phyloP scores from a whole-genome alignment of 2,888 invertebrate genomes.

The Sphaerophoria rueppellii region DNA sequence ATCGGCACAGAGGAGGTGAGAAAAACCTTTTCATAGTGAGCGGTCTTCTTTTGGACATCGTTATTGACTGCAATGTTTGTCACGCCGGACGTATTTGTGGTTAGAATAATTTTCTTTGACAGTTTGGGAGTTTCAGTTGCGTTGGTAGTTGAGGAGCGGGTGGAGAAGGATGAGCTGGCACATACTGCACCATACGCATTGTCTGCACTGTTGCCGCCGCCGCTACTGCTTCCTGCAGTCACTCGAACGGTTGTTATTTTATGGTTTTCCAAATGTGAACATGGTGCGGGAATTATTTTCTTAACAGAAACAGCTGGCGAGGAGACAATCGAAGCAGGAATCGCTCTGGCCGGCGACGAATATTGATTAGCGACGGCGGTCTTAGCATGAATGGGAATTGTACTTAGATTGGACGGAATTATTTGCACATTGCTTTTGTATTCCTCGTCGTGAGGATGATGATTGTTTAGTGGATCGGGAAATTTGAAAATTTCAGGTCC shows the following conservation, averaged over 20 bases:
- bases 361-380: slow-evolving; percentile 77
- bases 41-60: slow-evolving; percentile 68
- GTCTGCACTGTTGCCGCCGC: slow-evolving; percentile 29
- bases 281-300: slow-evolving; percentile 69
- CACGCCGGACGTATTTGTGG: slow-evolving; percentile 80
- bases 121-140: slow-evolving; percentile 77
- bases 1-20: slow-evolving; percentile 79
- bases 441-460: slow-evolving; percentile 74
- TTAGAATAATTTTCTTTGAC: slow-evolving; percentile 80
- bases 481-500: slow-evolving; percentile 80
- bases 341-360: slow-evolving; percentile 77
- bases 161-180: slow-evolving; percentile 62
- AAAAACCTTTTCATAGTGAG: slow-evolving; percentile 81
- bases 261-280: slow-evolving; percentile 74
- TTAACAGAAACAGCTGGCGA: slow-evolving; percentile 75
- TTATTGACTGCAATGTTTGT: slow-evolving; percentile 81
- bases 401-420: slow-evolving; percentile 82
- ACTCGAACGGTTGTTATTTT: slow-evolving; percentile 81
- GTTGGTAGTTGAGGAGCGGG: no score
- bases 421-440: slow-evolving; percentile 82
- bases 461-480: slow-evolving; percentile 76
- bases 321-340: slow-evolving; percentile 60
- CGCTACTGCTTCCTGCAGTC: slow-evolving; percentile 68
- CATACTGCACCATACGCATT: slow-evolving; percentile 71
- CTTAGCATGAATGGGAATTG: slow-evolving; percentile 78